Evolutionary conservation across 2,888 invertebrate genomes (phyloP).

Genomic region (Spialia ferax): DNA sequence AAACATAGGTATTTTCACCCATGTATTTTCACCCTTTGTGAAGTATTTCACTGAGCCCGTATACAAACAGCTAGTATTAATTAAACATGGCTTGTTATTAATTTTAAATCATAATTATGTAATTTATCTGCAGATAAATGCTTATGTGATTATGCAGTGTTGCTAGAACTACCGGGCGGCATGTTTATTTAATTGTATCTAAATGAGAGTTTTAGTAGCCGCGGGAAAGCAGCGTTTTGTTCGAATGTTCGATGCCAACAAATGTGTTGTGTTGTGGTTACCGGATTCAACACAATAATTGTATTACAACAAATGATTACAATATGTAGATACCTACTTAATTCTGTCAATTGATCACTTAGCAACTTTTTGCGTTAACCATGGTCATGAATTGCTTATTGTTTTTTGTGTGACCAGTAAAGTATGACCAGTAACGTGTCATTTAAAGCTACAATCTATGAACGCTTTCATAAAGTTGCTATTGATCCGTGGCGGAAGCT

Average conservation of each 20-base stretch:
- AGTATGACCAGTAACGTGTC: no score
- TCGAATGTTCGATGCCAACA: constrained; percentile 23
- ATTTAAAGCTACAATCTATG: no score
- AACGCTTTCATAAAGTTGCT: no score
- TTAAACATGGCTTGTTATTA: not conserved
- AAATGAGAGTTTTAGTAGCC: constrained; percentile 29
- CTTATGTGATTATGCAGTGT: constrained; percentile 16
- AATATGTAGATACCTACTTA: no score
- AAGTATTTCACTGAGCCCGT: not conserved
- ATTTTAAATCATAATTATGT: not conserved
- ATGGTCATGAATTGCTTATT: no score
- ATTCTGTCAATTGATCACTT: no score
- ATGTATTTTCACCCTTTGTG: not conserved
- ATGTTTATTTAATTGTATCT: constrained; percentile 26
- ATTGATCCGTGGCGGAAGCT: not conserved
- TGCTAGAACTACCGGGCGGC: constrained; percentile 12
- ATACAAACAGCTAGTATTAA: not conserved
- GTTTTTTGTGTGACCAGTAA: no score
- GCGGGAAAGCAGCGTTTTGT: constrained; percentile 15
- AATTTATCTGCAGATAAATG: constrained; percentile 15
- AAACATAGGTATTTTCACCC: not conserved
- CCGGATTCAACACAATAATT: constrained; percentile 13
- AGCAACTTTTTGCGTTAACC: no score
- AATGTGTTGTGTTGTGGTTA: constrained; percentile 25
- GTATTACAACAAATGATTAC: not conserved